These are phyloP conservation scores for Megathymus violae DNA, from an alignment of 1,140 invertebrate species.

Conservation along the genomic window DNA sequence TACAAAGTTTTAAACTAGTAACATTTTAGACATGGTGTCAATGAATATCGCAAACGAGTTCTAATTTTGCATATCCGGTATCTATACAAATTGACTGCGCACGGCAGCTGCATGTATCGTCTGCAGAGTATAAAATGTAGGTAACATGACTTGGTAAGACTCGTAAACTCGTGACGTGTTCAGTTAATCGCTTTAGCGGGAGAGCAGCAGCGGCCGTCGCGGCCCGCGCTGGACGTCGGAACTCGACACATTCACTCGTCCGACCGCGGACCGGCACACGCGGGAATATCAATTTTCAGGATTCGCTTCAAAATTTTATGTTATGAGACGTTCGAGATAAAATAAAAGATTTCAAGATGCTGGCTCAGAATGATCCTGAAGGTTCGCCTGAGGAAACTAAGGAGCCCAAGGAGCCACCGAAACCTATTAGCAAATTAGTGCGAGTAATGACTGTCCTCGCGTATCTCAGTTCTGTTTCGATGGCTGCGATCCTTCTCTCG, in stretches of 20 bases:
- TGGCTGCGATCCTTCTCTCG: constrained; percentile 95
- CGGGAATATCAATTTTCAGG: constrained; percentile 12
- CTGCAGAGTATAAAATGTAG: constrained; percentile 57
- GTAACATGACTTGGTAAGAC: constrained; percentile 53
- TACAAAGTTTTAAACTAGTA: not conserved
- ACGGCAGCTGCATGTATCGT: constrained; percentile 46
- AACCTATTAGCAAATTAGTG: constrained; percentile 92
- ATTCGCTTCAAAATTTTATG: not conserved
- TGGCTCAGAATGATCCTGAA: constrained; percentile 59
- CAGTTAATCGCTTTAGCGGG: constrained; percentile 71
- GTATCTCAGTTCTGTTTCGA: constrained; percentile 96
- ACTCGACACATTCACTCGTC: constrained; percentile 56
- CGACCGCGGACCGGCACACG: constrained; percentile 61
- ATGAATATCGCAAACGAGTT: constrained; percentile 36
- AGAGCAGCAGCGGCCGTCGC: constrained; percentile 44
- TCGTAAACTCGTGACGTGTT: constrained; percentile 69
- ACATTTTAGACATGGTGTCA: constrained; percentile 2
- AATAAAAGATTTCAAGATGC: constrained; percentile 52
- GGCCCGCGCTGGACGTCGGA: constrained; percentile 45
- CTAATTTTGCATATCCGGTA: constrained; percentile 51
- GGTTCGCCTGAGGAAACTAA: constrained; percentile 60
- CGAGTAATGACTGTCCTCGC: constrained; percentile 96
- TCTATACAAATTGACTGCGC: constrained; percentile 49
- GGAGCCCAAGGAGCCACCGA: constrained; percentile 88
- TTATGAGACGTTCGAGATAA: not conserved